phyloP scores from a whole-genome alignment of 2,888 invertebrate species.

The Lasioglossum malachurum region DNA sequence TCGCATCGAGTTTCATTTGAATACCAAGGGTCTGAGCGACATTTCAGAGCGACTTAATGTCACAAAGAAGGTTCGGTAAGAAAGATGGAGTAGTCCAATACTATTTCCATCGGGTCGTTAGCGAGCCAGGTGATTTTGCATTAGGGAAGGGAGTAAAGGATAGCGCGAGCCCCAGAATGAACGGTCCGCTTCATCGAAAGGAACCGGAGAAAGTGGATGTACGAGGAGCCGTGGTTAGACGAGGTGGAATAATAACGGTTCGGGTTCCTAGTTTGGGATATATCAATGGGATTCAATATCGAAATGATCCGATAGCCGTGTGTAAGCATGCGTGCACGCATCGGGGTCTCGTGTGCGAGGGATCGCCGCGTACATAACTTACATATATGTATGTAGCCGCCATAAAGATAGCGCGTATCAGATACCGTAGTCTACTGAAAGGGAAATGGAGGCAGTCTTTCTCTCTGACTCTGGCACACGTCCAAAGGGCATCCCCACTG shows the following conservation, averaged over 20 bases:
- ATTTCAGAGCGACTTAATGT: not conserved
- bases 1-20: not conserved
- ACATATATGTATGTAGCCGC: conserved; percentile 71
- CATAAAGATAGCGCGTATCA: conserved; percentile 79
- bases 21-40: not conserved
- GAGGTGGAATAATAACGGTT: conserved; percentile 65
- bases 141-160: conserved; percentile 19
- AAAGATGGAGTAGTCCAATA: not conserved
- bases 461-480: conserved; percentile 33
- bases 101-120: not conserved
- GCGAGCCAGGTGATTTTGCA: conserved; percentile 1
- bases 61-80: not conserved
- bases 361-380: conserved; percentile 49
- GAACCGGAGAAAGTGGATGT: conserved; percentile 45
- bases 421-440: conserved; percentile 62
- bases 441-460: conserved; percentile 39
- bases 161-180: conserved; percentile 32
- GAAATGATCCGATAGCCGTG: conserved; percentile 76
- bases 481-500: conserved; percentile 41
- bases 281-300: conserved; percentile 79
- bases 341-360: conserved; percentile 37
- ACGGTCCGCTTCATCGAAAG: conserved; percentile 18
- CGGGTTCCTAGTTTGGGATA: conserved; percentile 59
- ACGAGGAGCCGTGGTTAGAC: conserved; percentile 56
- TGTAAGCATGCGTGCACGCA: conserved; percentile 67